These are phyloP conservation scores for Toxostoma redivivum DNA, from an alignment of 2,113 vertebrate species.

Conservation along the genomic window DNA sequence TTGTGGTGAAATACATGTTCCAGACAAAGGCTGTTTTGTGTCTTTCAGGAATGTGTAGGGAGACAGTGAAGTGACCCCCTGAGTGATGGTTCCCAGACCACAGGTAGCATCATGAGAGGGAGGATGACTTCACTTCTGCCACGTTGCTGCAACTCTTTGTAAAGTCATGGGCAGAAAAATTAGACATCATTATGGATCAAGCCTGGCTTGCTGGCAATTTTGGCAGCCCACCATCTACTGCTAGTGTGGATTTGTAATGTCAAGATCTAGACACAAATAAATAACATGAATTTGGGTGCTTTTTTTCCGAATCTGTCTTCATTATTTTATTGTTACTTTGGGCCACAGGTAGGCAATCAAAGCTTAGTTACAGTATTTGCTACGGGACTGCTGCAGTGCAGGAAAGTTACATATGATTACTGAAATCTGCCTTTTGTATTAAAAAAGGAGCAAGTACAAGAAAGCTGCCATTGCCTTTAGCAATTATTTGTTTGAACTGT, in stretches of 20 bases:
- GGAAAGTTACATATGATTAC: neutral
- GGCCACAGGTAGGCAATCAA: neutral
- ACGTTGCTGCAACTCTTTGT: neutral
- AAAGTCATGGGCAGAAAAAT: neutral
- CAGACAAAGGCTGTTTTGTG: accelerated
- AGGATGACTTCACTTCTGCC: neutral
- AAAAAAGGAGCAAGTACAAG: neutral
- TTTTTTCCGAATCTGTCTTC: neutral
- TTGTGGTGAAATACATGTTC: neutral
- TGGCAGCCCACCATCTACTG: accelerated
- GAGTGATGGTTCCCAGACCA: neutral
- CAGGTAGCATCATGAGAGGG: neutral
- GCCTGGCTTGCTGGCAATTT: neutral
- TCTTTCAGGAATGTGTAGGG: neutral
- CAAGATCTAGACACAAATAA: neutral
- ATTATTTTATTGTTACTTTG: neutral
- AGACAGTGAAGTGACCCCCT: neutral
- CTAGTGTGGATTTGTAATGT: neutral
- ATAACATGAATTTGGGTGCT: neutral
- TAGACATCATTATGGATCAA: neutral
- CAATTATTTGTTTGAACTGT: neutral
- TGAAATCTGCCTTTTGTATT: neutral
- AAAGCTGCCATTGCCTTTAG: neutral
- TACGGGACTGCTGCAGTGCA: neutral
- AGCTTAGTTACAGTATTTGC: neutral